Base-by-base conservation (phyloP, 2,113 vertebrate genomes). In the Rana temporaria region DNA sequence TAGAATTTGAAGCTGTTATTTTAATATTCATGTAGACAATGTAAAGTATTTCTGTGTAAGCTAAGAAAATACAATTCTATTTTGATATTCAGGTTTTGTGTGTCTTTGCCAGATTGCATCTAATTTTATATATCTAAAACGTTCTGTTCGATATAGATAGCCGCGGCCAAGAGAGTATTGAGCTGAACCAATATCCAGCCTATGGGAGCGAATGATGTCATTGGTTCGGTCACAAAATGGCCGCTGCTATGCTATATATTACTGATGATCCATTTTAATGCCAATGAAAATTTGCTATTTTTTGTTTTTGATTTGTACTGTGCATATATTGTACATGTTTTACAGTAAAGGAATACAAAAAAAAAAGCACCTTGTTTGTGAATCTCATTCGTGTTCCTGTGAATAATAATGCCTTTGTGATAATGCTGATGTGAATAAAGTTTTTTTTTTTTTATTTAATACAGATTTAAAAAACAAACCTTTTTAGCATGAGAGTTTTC, bases 361-460 rank as follows among this genome's bases (percentile, higher is more conserved):
- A 74, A 59, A 88, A 69, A 86, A 85, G 62, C 83, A 67, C 74
- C 67, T 80, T 24, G 77, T 85, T 19, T 86, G 85, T 90, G 42
- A 78, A 19, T 63, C 24, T 75, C 17, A 69, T 70, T 84, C 56
- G 60, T 26, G 71, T 86, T 66, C 48, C 34, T 71, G 52, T 18
- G 7, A n/a, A 30, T 30, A 30, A 22, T 7, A 1, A 72, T 63
- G 78, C 82, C 60, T 48, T 84, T 89, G 86, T 92, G 84, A 78
- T 55, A 73, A 42, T 71, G 79, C 84, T 70, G 88, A 88, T 90
- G 88, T 91, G 67, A 90, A 89, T 91, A 92, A 91, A 93, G 1
- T 63, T 53, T 56, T 77, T 92, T 91, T 52, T 74, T 92, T 90
- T 92, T 90, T 59, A n/a, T n/a, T n/a, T n/a, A n/a, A 66, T 90